Evolutionary conservation across 2,888 invertebrate genomes (phyloP).

Genomic region (Saturnia japonica): DNA sequence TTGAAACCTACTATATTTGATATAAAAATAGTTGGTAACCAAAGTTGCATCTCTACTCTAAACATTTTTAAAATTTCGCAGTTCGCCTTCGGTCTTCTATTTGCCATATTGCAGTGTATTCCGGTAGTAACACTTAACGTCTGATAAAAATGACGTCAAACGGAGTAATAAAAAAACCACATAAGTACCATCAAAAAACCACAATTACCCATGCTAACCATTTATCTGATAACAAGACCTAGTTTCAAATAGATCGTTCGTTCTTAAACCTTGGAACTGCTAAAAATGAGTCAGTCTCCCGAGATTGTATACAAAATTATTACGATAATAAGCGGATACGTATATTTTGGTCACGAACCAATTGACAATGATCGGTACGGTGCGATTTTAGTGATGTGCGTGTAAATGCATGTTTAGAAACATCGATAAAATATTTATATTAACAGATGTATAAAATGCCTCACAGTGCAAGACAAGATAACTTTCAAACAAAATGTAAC

Average conservation of each 20-base stretch:
- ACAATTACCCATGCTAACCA: neutral
- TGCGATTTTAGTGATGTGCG: slow-evolving; percentile 53
- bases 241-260: slow-evolving; percentile 57
- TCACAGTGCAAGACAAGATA: too few relatives aligned
- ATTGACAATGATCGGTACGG: slow-evolving; percentile 80
- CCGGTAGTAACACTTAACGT: too few relatives aligned
- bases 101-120: too few relatives aligned
- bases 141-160: too few relatives aligned
- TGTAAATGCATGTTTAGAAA: slow-evolving; percentile 25
- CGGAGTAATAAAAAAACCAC: neutral
- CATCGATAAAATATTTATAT: slow-evolving; percentile 27
- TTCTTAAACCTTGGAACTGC: slow-evolving; percentile 67
- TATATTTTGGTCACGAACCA: slow-evolving; percentile 80
- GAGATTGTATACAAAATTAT: slow-evolving; percentile 78
- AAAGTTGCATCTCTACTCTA: too few relatives aligned
- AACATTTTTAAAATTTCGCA: too few relatives aligned
- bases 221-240: slow-evolving; percentile 28
- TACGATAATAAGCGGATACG: slow-evolving; percentile 81
- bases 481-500: too few relatives aligned
- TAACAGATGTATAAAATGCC: too few relatives aligned
- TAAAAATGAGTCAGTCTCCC: slow-evolving; percentile 75
- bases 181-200: neutral
- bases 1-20: too few relatives aligned
- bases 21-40: too few relatives aligned
- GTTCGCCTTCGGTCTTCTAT: too few relatives aligned